Evolutionary conservation across 2,888 invertebrate genomes (phyloP).

Genomic region (Ligdia adustata): DNA sequence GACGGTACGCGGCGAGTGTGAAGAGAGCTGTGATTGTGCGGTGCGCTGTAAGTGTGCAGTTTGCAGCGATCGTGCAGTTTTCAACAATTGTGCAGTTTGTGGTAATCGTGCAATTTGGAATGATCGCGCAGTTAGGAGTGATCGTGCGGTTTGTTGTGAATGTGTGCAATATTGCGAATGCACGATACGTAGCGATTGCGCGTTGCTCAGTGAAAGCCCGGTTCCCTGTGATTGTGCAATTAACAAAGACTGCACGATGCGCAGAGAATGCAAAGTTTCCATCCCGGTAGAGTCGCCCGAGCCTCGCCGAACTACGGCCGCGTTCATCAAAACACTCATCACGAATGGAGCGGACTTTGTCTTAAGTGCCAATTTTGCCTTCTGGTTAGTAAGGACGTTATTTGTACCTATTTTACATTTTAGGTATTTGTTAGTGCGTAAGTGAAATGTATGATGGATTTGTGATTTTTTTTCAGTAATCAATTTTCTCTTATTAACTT

Average conservation of each 20-base stretch:
- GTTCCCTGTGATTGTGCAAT: neutral
- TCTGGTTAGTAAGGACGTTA: conserved; percentile 82
- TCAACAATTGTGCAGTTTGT: neutral
- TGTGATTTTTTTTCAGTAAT: conserved; percentile 52
- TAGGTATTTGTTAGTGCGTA: conserved; percentile 80
- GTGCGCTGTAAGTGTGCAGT: conserved; percentile 23
- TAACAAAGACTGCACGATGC: conserved; percentile 20
- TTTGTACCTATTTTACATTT: conserved; percentile 80
- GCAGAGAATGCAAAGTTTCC: neutral
- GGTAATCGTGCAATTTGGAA: neutral
- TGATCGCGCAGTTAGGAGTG: neutral
- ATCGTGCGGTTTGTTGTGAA: neutral
- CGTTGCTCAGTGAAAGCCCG: neutral
- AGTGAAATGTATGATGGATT: conserved; percentile 71
- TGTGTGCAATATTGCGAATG: too few species aligned
- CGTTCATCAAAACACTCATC: conserved; percentile 54
- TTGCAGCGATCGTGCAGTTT: neutral
- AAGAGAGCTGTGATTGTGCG: neutral
- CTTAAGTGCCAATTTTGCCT: conserved; percentile 85
- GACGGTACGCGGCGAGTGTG: neutral
- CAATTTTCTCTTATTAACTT: conserved; percentile 35
- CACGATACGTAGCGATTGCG: conserved; percentile 16
- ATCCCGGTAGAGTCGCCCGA: neutral
- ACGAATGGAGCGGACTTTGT: conserved; percentile 72
- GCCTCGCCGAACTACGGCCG: conserved; percentile 27